Evolutionary conservation across 1,140 invertebrate species (phyloP).

Genomic region (Diuraphis noxia): DNA sequence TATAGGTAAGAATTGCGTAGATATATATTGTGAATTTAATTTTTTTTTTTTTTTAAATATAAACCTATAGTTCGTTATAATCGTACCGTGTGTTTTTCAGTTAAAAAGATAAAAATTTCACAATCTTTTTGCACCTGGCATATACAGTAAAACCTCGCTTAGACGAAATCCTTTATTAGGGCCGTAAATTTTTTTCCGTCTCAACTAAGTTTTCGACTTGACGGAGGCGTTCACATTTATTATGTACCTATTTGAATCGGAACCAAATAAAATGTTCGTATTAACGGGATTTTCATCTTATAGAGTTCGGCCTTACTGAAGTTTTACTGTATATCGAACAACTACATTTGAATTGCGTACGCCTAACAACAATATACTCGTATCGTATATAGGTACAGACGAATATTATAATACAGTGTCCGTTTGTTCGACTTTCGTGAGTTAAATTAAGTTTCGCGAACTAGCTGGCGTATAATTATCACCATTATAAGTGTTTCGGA

Average conservation of each 20-base stretch:
- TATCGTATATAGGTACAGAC: too few relatives aligned
- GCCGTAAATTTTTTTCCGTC: too few relatives aligned
- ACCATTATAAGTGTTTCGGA: neutral
- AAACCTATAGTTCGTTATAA: neutral
- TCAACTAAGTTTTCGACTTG: too few relatives aligned
- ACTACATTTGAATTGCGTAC: neutral
- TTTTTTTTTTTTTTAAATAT: neutral
- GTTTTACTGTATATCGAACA: too few relatives aligned
- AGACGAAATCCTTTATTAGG: too few relatives aligned
- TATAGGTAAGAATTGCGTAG: neutral
- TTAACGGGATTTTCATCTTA: too few relatives aligned
- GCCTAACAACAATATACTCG: neutral
- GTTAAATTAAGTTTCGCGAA: neutral
- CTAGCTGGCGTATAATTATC: neutral
- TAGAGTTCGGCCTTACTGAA: too few relatives aligned
- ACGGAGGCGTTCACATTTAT: too few relatives aligned
- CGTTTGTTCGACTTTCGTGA: neutral
- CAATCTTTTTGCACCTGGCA: accelerated
- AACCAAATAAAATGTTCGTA: too few relatives aligned
- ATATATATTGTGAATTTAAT: neutral
- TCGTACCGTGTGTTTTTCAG: neutral
- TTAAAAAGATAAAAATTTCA: neutral
- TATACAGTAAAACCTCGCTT: too few relatives aligned
- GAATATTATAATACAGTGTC: neutral
- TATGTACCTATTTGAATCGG: too few relatives aligned